Base-by-base conservation (phyloP, 1,140 invertebrate species). In the Zaprionus ornatus region DNA sequence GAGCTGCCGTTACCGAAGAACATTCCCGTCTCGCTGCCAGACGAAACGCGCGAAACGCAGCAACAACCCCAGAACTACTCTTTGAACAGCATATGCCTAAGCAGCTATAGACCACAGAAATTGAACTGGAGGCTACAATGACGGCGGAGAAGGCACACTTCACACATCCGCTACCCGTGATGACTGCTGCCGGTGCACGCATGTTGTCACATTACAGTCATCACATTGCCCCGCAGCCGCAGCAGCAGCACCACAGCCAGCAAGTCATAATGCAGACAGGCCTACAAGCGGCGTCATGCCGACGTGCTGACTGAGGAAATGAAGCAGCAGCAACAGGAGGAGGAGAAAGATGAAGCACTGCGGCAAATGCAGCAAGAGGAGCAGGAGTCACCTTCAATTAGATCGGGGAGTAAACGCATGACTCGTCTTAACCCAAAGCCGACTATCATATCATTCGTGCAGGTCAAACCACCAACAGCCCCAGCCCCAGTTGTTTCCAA, bases 1-100 rank as follows among this genome's bases (percentile, higher is more conserved):
- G 84, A 84, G 9, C n/a, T 76, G 7, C 50, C 70, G 1, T 65
- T 64, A 1, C 52, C 80, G 1, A 68, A 61, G 29, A 50, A 29
- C 2, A 5, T 52, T 15, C 65, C 77, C 4, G 27, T 66, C 4
- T 82, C 80, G 6, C 45, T 88, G 52, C 84, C 84, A 0, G 74
- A 74, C 0, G 85, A 84, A 27, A 84, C 85, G 15, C 81, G n/a
- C 85, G 15, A 1, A 84, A 83, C 17, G 82, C 79, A n/a, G 83
- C 83, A 13, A 86, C 88, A 13, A 91, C 81, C 1, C 90, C 84
- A 0, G 84, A 87, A 23, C 19, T 80, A 40, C 78, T 68, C 0
- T 84, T 48, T 48, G 78, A 85, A 0, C 84, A 85, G 23, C 69
- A 79, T 10, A 37, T 77, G 50, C 82, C 79, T 0, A 76, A 83